Conservation (phyloP, 2,797 vertebrate genomes). For the Zenarchopterus dispar region DNA sequence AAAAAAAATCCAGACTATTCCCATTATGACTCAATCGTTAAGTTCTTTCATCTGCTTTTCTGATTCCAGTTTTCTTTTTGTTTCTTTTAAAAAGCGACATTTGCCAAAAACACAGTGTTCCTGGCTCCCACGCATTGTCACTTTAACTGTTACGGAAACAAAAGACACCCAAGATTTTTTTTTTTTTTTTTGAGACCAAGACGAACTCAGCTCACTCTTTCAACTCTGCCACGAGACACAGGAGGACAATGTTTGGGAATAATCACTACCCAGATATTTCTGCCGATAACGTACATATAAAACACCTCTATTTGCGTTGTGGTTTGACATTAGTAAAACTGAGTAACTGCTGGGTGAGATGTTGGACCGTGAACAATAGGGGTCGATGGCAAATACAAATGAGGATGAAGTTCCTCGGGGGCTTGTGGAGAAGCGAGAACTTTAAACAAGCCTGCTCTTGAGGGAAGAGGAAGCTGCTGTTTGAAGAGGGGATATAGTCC, state of each 20-base stretch:
- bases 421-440: neutral
- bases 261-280: constrained; percentile 9
- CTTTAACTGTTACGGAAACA: constrained; percentile 75
- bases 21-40: no score
- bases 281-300: neutral
- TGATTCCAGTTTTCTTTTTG: no score
- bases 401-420: constrained; percentile 13
- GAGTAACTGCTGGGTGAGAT: neutral
- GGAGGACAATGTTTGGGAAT: constrained; percentile 1
- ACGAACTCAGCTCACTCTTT: constrained; percentile 16
- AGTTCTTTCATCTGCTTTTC: no score
- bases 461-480: constrained; percentile 12
- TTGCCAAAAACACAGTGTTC: no score
- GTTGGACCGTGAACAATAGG: no score
- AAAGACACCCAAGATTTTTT: constrained; percentile 25
- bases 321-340: neutral
- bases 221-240: constrained; percentile 28
- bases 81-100: no score
- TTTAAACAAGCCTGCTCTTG: constrained; percentile 22
- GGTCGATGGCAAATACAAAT: neutral
- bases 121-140: constrained; percentile 20
- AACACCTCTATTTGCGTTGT: neutral
- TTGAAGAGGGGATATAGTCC: neutral
- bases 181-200: no score
- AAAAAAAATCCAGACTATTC: no score